Evolutionary conservation across 2,888 invertebrate species (phyloP), one percentile per base, ranked within the genome.

Genomic region (Trichopoda pennipes): DNA sequence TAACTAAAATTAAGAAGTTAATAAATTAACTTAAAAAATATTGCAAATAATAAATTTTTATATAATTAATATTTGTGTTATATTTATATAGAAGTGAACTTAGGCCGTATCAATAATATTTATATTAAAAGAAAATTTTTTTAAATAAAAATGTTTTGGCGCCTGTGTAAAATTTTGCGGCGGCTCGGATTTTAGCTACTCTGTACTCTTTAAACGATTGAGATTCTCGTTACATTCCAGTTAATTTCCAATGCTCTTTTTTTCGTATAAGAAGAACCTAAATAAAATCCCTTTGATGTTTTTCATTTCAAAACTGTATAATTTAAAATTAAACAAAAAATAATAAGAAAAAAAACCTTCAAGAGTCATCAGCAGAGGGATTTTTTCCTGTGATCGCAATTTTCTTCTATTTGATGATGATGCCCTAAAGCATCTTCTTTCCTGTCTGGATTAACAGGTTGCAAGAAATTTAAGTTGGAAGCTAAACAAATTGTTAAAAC

Each of bases 341-440:
- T 10, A 8, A 28, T 17, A 49, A 1, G 2, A 2, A 28, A 47
- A 63, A 32, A 28, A 8, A 1, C n/a, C n/a, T 28, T 63, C 28
- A 64, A 49, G 14, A 64, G 14, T 14, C 6, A 42, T 12, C 38
- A 7, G 17, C 19, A 51, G n/a, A 14, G 47, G 44, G n/a, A n/a
- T n/a, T n/a, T n/a, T 58, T 56, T 53, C 66, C 53, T 42, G 66
- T 55, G 42, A 42, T 55, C 53, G 55, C 66, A 53, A 49, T 28
- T 28, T 28, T 28, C 6, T 28, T 38, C 2, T 14, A 44, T 44
- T n/a, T 44, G 44, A 44, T 12, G 61, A 32, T 51, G 58, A 58
- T 73, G 17, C 63, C 82, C 79, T 28, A 10, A 51, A 82, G 82
- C 82, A 82, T 82, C 82, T 82, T 82, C 82, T 78, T 81, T 44